phyloP scores from a whole-genome alignment of 2,888 invertebrate genomes.

The Epiblema foenella region DNA sequence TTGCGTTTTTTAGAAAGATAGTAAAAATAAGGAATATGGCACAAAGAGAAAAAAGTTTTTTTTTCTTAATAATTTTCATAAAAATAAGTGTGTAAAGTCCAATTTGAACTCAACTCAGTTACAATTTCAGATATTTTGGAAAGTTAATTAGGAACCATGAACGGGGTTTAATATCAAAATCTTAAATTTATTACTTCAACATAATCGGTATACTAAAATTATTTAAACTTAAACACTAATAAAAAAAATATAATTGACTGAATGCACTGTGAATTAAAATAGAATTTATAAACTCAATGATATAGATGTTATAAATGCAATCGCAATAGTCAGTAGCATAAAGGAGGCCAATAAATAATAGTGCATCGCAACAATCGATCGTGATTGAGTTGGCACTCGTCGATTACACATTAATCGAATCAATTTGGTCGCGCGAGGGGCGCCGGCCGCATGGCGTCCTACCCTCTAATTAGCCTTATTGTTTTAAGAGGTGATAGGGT shows the following conservation, averaged over 20 bases:
- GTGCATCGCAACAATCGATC: constrained; percentile 33
- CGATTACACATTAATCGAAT: constrained; percentile 41
- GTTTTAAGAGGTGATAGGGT: constrained; percentile 32
- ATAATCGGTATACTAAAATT: no score
- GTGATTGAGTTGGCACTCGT: constrained; percentile 37
- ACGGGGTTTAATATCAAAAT: no score
- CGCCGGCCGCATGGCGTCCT: constrained; percentile 3
- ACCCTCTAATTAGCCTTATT: constrained; percentile 33
- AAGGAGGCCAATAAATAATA: constrained; percentile 32
- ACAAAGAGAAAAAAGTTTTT: not conserved
- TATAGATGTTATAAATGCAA: not conserved
- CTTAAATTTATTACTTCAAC: no score
- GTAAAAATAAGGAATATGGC: not conserved
- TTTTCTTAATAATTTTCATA: no score
- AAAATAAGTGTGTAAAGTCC: not conserved
- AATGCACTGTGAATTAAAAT: no score
- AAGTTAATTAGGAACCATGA: no score
- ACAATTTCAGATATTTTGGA: no score
- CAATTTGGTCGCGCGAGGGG: constrained; percentile 24
- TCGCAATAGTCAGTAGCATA: constrained; percentile 15
- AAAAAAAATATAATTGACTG: no score
- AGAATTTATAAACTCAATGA: not conserved
- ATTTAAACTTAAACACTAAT: no score
- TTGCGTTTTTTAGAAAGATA: not conserved
- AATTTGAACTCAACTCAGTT: not conserved